A percentile compares a stretch with the other conserved stretches of the same genome.
phyloP scores from a whole-genome alignment of 2,113 vertebrate genomes.

The Lontra canadensis region DNA sequence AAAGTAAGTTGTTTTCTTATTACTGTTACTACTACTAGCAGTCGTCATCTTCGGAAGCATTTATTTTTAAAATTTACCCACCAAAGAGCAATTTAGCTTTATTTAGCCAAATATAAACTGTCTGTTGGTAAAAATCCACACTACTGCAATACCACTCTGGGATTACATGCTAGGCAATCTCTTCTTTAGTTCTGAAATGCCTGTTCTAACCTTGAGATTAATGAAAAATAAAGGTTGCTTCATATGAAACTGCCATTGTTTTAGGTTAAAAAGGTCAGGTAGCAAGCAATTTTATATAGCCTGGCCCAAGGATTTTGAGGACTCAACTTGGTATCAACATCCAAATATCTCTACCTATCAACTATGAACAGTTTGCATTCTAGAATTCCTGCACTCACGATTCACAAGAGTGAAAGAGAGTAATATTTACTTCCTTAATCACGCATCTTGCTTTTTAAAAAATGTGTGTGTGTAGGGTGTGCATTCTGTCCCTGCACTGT shows the following conservation, averaged over 20 bases:
- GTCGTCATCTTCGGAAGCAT: neutral
- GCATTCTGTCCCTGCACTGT: neutral
- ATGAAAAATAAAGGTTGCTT: slow-evolving; percentile 13
- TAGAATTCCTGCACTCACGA: neutral
- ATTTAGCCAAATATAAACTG: neutral
- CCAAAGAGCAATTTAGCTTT: neutral
- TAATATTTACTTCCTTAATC: neutral
- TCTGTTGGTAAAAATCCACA: slow-evolving; percentile 42
- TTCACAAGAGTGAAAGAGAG: neutral
- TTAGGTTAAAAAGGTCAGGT: neutral
- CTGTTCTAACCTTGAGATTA: slow-evolving; percentile 10
- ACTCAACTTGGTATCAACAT: neutral
- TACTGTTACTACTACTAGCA: neutral
- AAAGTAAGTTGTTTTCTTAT: neutral
- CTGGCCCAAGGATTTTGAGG: neutral
- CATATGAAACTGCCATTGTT: neutral
- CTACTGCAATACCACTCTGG: neutral
- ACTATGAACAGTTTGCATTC: neutral
- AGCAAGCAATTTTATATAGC: neutral
- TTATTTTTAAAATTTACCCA: slow-evolving; percentile 45
- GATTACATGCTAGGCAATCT: neutral
- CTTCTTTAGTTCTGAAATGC: slow-evolving; percentile 38
- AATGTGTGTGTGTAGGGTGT: neutral
- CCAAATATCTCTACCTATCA: slow-evolving; percentile 3
- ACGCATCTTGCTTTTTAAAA: neutral